phyloP scores from a whole-genome alignment of 2,888 invertebrate genomes.

The Epirrita christyi region DNA sequence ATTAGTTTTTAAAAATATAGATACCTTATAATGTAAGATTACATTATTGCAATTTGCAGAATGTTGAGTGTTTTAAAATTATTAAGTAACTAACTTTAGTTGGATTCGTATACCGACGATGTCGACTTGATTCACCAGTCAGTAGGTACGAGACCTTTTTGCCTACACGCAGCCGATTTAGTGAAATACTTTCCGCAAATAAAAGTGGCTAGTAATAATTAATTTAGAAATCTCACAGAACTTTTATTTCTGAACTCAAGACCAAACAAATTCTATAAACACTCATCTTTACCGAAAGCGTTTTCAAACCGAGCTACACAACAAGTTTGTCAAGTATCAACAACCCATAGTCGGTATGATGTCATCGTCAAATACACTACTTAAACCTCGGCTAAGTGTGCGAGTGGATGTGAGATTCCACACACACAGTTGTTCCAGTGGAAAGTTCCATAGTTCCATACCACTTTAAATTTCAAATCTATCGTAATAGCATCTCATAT shows the following conservation, averaged over 20 bases:
- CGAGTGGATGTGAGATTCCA: constrained; percentile 41
- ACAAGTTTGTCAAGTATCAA: constrained; percentile 61
- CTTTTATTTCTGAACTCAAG: neutral
- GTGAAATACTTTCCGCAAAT: no score
- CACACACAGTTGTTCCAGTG: constrained; percentile 37
- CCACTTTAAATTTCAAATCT: constrained; percentile 54
- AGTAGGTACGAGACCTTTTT: no score
- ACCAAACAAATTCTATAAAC: constrained; percentile 3
- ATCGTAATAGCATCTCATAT: constrained; percentile 24
- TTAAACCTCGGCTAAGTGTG: constrained; percentile 31
- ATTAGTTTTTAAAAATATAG: no score
- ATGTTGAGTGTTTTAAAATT: no score
- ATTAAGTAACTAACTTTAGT: no score
- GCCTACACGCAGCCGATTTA: no score
- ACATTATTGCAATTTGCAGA: no score
- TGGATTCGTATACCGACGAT: no score
- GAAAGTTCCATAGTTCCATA: constrained; percentile 56
- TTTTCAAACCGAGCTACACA: constrained; percentile 43
- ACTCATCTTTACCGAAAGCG: constrained; percentile 37
- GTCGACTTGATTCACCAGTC: no score
- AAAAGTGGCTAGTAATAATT: no score
- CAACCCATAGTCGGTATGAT: constrained; percentile 46
- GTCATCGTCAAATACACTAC: constrained; percentile 54
- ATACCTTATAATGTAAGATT: no score
- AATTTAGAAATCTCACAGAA: neutral